Percentiles rank a stretch among this genome's conserved stretches.
Conservation (phyloP, 2,113 vertebrate species). For the Larimichthys polyactis region DNA sequence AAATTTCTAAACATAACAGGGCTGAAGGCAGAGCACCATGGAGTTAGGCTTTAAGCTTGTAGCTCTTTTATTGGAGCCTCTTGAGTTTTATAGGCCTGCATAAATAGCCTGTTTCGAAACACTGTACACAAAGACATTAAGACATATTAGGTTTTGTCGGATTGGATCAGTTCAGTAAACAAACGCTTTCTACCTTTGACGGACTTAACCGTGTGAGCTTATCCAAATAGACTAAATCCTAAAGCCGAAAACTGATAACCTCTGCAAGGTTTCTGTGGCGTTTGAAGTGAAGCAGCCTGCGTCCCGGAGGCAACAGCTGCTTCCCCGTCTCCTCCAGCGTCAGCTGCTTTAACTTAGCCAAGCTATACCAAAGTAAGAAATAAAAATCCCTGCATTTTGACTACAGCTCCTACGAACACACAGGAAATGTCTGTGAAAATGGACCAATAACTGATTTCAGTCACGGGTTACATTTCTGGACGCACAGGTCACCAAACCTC, state of each 20-base stretch:
- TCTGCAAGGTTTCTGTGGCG: conserved; percentile 28
- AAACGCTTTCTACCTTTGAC: background rate
- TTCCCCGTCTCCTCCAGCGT: conserved; percentile 35
- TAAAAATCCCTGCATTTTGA: background rate
- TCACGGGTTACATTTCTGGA: background rate
- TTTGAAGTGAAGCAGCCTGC: conserved; percentile 48
- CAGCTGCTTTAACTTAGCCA: conserved; percentile 20
- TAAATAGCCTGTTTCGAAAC: background rate
- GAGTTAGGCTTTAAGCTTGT: background rate
- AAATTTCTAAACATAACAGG: conserved; percentile 53
- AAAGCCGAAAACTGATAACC: conserved; percentile 55
- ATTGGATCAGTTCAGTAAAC: background rate
- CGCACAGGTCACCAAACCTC: background rate
- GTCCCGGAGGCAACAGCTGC: conserved; percentile 67
- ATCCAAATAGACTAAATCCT: conserved; percentile 54
- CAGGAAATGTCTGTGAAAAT: background rate
- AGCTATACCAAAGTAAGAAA: background rate
- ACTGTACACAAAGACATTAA: too few species aligned
- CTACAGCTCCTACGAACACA: background rate
- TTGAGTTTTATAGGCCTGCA: background rate
- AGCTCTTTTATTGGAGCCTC: conserved; percentile 16
- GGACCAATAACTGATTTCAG: background rate
- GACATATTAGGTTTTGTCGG: background rate
- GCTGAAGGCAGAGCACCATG: conserved; percentile 14
- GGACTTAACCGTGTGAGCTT: conserved; percentile 28